phyloP scores from a whole-genome alignment of 2,113 vertebrate genomes.

The Boulengeromyrus knoepffleri region DNA sequence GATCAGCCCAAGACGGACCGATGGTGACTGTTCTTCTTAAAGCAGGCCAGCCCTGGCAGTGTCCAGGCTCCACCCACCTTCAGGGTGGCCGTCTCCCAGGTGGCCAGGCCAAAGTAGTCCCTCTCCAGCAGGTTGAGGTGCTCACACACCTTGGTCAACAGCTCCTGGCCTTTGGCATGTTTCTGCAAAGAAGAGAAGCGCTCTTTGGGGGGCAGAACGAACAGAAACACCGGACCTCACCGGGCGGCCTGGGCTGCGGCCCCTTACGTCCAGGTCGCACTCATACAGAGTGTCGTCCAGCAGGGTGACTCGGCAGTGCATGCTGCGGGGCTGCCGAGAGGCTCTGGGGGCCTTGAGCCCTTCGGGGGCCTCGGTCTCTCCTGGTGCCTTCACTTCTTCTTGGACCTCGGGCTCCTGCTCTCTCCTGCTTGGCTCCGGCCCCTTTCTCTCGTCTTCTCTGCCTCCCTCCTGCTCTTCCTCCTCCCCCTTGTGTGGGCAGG shows the following conservation, averaged over 20 bases:
- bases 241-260: neutral
- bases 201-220: neutral
- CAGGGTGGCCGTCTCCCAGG: conserved; percentile 69
- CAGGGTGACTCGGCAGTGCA: conserved; percentile 82
- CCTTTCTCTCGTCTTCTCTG: conserved; percentile 6
- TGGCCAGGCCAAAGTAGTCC: conserved; percentile 84
- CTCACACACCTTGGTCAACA: conserved; percentile 82
- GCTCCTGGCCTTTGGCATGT: conserved; percentile 87
- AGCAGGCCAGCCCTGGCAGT: neutral
- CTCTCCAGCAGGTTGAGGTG: conserved; percentile 92
- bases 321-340: conserved; percentile 65
- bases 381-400: conserved; percentile 64
- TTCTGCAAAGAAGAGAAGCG: conserved; percentile 62
- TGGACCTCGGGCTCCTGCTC: conserved; percentile 44
- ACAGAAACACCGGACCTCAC: neutral
- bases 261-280: conserved; percentile 82
- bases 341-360: conserved; percentile 68
- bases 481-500: conserved; percentile 27
- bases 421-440: neutral
- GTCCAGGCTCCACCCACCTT: conserved; percentile 59
- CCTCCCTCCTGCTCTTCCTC: conserved; percentile 36
- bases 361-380: conserved; percentile 65
- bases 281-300: conserved; percentile 82
- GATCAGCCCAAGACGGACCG: neutral
- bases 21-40: neutral